Conservation (phyloP, 2,113 vertebrate species). For the Pelodiscus sinensis region DNA sequence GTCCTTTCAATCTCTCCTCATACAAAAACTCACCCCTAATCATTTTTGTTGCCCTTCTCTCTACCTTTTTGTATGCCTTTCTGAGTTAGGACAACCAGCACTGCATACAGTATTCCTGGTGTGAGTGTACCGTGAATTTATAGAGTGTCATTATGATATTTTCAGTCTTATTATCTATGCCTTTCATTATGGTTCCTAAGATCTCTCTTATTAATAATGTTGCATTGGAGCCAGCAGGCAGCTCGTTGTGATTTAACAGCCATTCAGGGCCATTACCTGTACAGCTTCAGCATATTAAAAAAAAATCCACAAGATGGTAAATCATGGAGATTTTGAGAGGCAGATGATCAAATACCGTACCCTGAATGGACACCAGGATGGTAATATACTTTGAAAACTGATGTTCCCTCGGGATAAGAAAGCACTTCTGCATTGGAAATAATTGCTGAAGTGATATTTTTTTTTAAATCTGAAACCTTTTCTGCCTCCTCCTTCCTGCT, state of each 20-base stretch:
- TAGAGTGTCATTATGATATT: background rate
- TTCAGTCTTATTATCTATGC: background rate
- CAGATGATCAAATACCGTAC: constrained; percentile 21
- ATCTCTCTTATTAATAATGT: background rate
- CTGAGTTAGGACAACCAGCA: background rate
- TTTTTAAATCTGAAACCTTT: background rate
- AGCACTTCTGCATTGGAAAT: background rate
- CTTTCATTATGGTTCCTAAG: background rate
- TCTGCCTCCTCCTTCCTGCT: background rate
- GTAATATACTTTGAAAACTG: constrained; percentile 38
- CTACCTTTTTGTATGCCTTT: background rate
- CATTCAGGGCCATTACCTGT: background rate
- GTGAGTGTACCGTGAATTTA: background rate
- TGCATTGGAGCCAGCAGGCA: background rate
- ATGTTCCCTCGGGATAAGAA: constrained; percentile 21
- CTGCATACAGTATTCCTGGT: background rate
- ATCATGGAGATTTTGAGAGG: constrained; percentile 21
- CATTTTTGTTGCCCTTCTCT: background rate
- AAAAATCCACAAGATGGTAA: background rate
- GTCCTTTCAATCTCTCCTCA: background rate
- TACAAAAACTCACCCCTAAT: background rate
- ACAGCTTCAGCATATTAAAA: background rate
- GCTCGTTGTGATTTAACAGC: background rate
- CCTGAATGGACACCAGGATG: background rate
- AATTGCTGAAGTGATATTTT: background rate